These are phyloP conservation scores for Atlantisia rogersi DNA, from an alignment of 2,113 vertebrate species.

Conservation along the genomic window DNA sequence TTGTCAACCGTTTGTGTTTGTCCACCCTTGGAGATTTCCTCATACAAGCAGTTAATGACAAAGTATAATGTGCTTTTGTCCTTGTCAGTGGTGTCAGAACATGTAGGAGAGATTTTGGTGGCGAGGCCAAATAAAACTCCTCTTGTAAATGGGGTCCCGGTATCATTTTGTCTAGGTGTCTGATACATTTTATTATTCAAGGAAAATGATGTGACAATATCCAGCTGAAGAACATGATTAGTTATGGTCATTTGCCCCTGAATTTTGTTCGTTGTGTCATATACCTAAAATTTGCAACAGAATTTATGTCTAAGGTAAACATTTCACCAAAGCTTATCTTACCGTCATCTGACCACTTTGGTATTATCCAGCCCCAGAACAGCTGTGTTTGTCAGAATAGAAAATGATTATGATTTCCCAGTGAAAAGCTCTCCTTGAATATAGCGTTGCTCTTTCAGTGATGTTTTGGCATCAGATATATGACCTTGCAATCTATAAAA, in stretches of 20 bases:
- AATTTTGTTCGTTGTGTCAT: constrained; percentile 53
- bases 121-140: constrained; percentile 32
- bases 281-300: background rate
- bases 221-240: constrained; percentile 56
- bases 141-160: background rate
- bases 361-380: constrained; percentile 15
- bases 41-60: constrained; percentile 55
- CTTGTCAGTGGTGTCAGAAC: constrained; percentile 61
- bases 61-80: constrained; percentile 54
- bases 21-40: constrained; percentile 68
- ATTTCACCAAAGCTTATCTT: constrained; percentile 20
- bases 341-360: constrained; percentile 1
- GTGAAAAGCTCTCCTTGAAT: constrained; percentile 34
- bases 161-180: constrained; percentile 45
- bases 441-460: constrained; percentile 21
- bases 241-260: constrained; percentile 51
- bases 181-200: constrained; percentile 39
- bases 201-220: constrained; percentile 25
- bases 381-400: constrained; percentile 30
- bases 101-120: constrained; percentile 3
- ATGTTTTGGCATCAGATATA: constrained; percentile 43
- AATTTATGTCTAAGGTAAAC: constrained; percentile 42
- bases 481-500: background rate
- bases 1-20: constrained; percentile 52
- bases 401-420: constrained; percentile 39